Conservation (phyloP, 2,888 invertebrate genomes). For the Allacma fusca region DNA sequence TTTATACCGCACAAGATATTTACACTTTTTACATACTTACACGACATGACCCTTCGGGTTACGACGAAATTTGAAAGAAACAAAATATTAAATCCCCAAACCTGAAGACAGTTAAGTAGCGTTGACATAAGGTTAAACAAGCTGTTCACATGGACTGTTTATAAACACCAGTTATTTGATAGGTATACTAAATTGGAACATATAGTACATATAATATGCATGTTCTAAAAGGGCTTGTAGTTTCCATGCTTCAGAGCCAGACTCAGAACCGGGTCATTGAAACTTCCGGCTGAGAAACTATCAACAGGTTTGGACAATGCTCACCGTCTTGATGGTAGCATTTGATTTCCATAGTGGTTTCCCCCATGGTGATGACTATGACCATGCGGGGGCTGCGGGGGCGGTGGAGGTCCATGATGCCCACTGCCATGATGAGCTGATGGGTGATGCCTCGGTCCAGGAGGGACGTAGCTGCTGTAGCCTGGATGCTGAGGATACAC, state of each 20-base stretch:
- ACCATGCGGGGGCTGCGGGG: not conserved
- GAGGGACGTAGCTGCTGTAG: constrained; percentile 44
- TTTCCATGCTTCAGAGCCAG: not conserved
- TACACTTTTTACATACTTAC: not conserved
- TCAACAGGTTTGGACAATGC: constrained; percentile 29
- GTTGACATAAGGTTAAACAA: not conserved
- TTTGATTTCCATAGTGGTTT: constrained; percentile 53
- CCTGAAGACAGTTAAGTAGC: constrained; percentile 6
- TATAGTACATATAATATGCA: not conserved
- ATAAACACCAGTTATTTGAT: not conserved
- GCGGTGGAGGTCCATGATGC: constrained; percentile 13
- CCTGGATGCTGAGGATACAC: constrained; percentile 34
- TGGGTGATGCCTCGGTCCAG: constrained; percentile 23
- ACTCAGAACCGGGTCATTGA: constrained; percentile 1
- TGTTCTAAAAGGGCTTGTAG: not conserved
- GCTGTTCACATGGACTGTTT: too few relatives aligned
- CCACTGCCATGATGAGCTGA: not conserved
- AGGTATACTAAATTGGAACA: too few relatives aligned
- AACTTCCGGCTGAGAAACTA: not conserved
- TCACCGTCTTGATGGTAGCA: constrained; percentile 58
- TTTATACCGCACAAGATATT: too few relatives aligned
- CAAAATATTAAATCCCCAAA: not conserved
- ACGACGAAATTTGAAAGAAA: not conserved
- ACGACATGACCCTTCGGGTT: not conserved
- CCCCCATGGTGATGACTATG: constrained; percentile 36